A percentile compares a stretch with the other conserved stretches of the same genome.
Evolutionary conservation across 1,140 invertebrate genomes (phyloP).

Genomic region (Mercenaria mercenaria): DNA sequence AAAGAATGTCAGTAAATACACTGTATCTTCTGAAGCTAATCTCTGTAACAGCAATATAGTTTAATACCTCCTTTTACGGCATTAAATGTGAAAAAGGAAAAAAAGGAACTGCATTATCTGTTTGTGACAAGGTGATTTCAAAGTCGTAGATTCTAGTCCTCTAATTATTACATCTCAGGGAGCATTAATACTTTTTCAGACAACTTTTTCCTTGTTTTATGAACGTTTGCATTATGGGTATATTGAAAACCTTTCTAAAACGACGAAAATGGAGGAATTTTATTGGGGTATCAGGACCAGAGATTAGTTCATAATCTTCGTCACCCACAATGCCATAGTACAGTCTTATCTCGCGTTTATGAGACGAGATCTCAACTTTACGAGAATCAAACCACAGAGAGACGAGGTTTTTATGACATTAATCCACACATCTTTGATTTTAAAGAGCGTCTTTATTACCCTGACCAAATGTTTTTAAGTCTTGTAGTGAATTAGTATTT

Average conservation of each 20-base stretch:
- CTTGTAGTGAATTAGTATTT: slow-evolving; percentile 16
- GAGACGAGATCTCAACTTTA: slow-evolving; percentile 42
- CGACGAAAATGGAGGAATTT: not conserved
- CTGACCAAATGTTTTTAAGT: slow-evolving; percentile 54
- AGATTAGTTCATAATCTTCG: slow-evolving; percentile 24
- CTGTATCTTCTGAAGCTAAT: too few relatives aligned
- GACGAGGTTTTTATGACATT: slow-evolving; percentile 35
- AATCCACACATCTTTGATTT: slow-evolving; percentile 37
- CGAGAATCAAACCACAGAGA: slow-evolving; percentile 44
- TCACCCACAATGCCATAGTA: slow-evolving; percentile 46
- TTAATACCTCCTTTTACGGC: not conserved
- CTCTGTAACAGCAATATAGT: not conserved
- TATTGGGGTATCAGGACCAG: slow-evolving; percentile 33
- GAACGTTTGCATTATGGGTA: slow-evolving; percentile 5
- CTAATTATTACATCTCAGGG: slow-evolving; percentile 15
- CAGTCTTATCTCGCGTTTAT: slow-evolving; percentile 39
- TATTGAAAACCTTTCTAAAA: slow-evolving; percentile 32
- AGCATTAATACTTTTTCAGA: not conserved
- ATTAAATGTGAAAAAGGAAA: not conserved
- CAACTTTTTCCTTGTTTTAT: not conserved
- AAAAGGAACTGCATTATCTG: not conserved
- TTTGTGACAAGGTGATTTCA: not conserved
- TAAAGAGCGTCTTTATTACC: slow-evolving; percentile 56
- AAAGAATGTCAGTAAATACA: too few relatives aligned
- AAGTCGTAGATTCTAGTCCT: slow-evolving; percentile 8